Evolutionary conservation across 1,140 invertebrate species (phyloP), one percentile per base, ranked within the genome.

Genomic region (Halesus radiatus): DNA sequence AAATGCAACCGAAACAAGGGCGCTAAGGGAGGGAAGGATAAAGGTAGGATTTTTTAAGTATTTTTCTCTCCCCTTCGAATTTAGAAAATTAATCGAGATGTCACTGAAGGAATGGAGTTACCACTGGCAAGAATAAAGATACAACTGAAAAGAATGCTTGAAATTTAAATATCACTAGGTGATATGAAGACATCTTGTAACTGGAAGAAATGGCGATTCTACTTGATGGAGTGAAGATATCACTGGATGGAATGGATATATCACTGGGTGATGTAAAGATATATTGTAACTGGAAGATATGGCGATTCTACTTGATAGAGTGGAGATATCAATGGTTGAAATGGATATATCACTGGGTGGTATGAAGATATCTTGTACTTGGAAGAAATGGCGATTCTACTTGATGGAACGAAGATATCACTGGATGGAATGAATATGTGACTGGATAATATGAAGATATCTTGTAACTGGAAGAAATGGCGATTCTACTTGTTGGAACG

Each of bases 1-100:
- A 93, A 92, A 85, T 94, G 93, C 89, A 94, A 93, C 62, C 77
- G 76, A 72, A 83, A 83, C 76, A 83, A 83, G 64, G 56, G 58
- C 8, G 29, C 76, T 10, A 83, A 83, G 75, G 62, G 29, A 37
- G 81, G 78, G 74, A 83, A 83, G 79, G 82, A 83, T 26, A 83
- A 83, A 73, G 80, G 82, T 79, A 80, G 20, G n/a, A 16, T 70
- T 50, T 23, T 18, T 4, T 72, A 50, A n/a, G 20, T 52, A 18
- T 3, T 20, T 50, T 32, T 52, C 8, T 23, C 5, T 23, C 16
- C 15, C 23, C 4, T 68, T 68, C 50, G 18, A 1, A 29, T 23
- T 16, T 64, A n/a, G 20, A 1, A 20, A 15, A 22, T 10, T 64
- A 18, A 29, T 32, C 6, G 13, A 64, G 23, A 16, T 23, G 60